Base-by-base conservation (phyloP, 2,797 vertebrate species). In the Valencia hispanica region DNA sequence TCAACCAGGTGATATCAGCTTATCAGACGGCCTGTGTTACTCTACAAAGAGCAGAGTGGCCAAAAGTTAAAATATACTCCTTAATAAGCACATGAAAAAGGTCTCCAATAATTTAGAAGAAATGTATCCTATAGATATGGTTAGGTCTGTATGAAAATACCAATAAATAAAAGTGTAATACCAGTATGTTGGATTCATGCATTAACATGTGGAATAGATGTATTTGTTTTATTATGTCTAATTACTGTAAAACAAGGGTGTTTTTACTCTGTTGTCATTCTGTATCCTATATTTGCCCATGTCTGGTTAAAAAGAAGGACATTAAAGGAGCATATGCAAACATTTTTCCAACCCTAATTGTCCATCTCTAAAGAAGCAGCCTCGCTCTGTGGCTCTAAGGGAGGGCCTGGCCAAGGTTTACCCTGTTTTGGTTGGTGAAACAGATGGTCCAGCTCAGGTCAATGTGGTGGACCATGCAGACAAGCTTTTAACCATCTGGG, bases 401-500 rank as follows among this genome's bases (percentile, higher is more conserved):
- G 85, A 68, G 9, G 75, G 66, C 75, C 75, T 86, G 81, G 65
- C 66, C 32, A 68, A 63, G 53, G 43, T 75, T 86, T 47, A 69
- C 79, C 81, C 75, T 74, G 68, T 74, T n/a, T 57, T 84, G 73
- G 65, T 78, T 84, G 84, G 81, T 83, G 82, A 73, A 89, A 88
- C 91, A 92, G 93, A 91, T 94, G 91, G 92, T 84, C 74, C 45
- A 68, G 71, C 73, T 48, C 79, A 78, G 83, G 79, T 79, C 82
- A 70, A 59, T 83, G 70, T 82, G 48, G 70, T 75, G 32, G 66
- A 78, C 34, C 6, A 6, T 75, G 53, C 41, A 80, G 81, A 82
- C 84, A 87, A 84, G 80, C 85, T 78, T 84, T 75, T 39, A 83
- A 87, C 92, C 89, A 92, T 93, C 89, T 93, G 91, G 79, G 78